Evolutionary conservation across 2,888 invertebrate genomes (phyloP).

Genomic region (Drosophila picticornis): DNA sequence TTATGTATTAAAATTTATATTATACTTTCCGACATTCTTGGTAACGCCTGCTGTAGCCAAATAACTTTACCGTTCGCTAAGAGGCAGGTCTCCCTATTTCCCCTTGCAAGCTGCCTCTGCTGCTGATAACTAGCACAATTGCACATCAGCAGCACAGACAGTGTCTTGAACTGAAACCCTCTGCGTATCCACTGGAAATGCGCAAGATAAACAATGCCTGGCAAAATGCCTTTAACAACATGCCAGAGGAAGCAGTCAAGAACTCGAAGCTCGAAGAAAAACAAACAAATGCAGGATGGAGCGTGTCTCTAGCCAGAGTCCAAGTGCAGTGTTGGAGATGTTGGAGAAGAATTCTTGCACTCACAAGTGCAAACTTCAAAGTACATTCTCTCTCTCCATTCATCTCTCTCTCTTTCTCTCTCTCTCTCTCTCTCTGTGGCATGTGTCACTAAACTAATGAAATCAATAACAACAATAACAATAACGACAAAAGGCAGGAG

Average conservation of each 20-base stretch:
- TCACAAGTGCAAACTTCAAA: slow-evolving; percentile 71
- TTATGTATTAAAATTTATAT: neutral
- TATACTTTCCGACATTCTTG: neutral
- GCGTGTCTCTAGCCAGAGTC: slow-evolving; percentile 1
- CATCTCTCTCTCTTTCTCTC: neutral
- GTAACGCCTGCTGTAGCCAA: neutral
- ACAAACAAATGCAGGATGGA: slow-evolving; percentile 43
- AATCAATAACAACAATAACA: slow-evolving; percentile 74
- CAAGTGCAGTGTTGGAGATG: neutral
- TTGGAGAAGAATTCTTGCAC: slow-evolving; percentile 50
- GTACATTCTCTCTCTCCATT: slow-evolving; percentile 19
- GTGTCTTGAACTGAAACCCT: slow-evolving; percentile 10
- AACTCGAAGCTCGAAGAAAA: slow-evolving; percentile 34
- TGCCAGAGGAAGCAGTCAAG: slow-evolving; percentile 1
- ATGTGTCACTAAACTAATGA: slow-evolving; percentile 81
- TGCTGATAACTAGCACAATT: slow-evolving; percentile 54
- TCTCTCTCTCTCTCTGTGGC: slow-evolving; percentile 4
- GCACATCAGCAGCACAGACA: slow-evolving; percentile 35
- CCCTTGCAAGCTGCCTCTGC: neutral
- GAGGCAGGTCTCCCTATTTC: neutral
- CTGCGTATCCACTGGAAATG: slow-evolving; percentile 42
- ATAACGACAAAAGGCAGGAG: slow-evolving; percentile 59
- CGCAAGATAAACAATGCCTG: slow-evolving; percentile 51
- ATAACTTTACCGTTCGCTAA: slow-evolving; percentile 4
- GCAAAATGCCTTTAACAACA: slow-evolving; percentile 30